Conservation (phyloP, 2,113 vertebrate genomes). For the Zapus hudsonius region DNA sequence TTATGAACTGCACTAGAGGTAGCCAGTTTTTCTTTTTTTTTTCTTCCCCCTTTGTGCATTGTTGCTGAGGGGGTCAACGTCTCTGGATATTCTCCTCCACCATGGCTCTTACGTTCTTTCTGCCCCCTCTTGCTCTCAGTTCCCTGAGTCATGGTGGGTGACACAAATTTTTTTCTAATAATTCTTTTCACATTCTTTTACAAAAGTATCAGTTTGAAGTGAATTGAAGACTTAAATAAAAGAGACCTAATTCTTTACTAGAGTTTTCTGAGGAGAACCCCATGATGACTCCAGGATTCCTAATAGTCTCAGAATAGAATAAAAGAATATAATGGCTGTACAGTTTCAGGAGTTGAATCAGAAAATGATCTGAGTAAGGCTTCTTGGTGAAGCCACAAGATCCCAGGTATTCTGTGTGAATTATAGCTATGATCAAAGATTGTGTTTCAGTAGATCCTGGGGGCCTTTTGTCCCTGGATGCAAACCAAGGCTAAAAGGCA, state of each 20-base stretch:
- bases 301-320: background rate
- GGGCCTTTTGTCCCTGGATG: background rate
- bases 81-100: no score
- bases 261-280: background rate
- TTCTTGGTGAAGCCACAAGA: background rate
- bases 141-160: no score
- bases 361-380: background rate
- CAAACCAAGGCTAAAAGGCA: background rate
- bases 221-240: background rate
- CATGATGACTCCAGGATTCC: background rate
- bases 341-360: background rate
- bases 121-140: no score
- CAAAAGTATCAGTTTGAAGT: background rate
- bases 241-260: background rate
- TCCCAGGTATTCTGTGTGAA: background rate
- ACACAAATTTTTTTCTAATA: background rate
- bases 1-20: no score
- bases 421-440: background rate
- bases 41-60: no score
- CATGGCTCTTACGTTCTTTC: no score
- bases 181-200: background rate
- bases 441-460: background rate
- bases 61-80: no score
- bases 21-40: no score
- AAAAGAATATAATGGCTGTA: background rate